phyloP scores from a whole-genome alignment of 2,797 vertebrate species.

The Alauda arvensis region DNA sequence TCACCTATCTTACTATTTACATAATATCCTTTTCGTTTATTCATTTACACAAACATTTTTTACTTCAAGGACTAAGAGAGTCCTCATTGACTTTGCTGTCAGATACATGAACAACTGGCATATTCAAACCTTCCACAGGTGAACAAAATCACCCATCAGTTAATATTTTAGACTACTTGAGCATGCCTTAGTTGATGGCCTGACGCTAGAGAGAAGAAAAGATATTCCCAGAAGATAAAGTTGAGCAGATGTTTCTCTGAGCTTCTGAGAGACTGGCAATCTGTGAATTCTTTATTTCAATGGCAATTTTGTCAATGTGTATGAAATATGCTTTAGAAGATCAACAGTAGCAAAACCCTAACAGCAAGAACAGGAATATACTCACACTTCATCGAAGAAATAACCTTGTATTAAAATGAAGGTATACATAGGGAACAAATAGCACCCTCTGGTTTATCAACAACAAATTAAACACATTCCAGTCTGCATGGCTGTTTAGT shows the following conservation, averaged over 20 bases:
- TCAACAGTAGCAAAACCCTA: not conserved
- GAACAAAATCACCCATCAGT: constrained; percentile 7
- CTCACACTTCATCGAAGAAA: not conserved
- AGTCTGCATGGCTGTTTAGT: not conserved
- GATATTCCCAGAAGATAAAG: not conserved
- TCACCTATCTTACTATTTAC: not conserved
- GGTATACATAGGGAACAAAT: not conserved
- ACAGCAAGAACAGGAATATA: not conserved
- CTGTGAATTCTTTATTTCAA: not conserved
- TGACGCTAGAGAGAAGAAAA: not conserved
- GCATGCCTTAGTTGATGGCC: constrained; percentile 1
- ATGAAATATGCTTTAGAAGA: not conserved
- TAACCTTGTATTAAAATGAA: not conserved
- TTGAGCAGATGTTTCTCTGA: constrained; percentile 47
- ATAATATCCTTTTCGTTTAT: not conserved
- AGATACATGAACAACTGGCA: not conserved
- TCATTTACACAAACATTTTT: not conserved
- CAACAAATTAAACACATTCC: not conserved
- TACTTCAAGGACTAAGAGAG: not conserved
- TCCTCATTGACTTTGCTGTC: not conserved
- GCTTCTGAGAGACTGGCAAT: not conserved
- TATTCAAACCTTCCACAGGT: constrained; percentile 49
- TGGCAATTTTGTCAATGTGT: not conserved
- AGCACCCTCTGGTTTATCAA: not conserved
- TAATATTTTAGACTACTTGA: constrained; percentile 19